Evolutionary conservation across 2,888 invertebrate species (phyloP).

Genomic region (Rapana venosa): DNA sequence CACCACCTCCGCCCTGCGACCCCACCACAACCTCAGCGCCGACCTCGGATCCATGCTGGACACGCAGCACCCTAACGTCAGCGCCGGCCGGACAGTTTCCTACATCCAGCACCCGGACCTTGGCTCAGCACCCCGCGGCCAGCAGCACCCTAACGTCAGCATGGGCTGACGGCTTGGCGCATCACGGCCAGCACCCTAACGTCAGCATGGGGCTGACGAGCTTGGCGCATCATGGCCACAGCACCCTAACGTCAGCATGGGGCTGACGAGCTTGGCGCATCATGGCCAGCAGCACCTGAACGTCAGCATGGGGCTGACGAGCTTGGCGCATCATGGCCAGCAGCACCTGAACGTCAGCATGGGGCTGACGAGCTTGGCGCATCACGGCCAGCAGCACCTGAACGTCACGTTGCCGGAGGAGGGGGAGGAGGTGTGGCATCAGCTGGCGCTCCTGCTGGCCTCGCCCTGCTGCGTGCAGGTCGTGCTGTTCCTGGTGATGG

Average conservation of each 20-base stretch:
- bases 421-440: not conserved
- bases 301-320: too few species aligned
- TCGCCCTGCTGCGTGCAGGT: not conserved
- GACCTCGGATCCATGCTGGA: not conserved
- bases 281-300: too few species aligned
- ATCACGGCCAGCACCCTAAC: not conserved
- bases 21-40: not conserved
- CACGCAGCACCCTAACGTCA: not conserved
- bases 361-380: too few species aligned
- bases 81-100: not conserved
- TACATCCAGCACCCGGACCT: not conserved
- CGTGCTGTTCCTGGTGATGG: constrained; percentile 11
- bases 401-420: too few species aligned
- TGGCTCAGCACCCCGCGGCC: too few species aligned
- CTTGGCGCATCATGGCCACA: too few species aligned
- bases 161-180: not conserved
- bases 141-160: not conserved
- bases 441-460: not conserved
- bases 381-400: too few species aligned
- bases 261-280: not conserved
- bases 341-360: not conserved
- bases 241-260: not conserved
- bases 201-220: not conserved
- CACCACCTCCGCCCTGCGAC: too few species aligned
- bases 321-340: too few species aligned